Evolutionary conservation across 1,140 invertebrate genomes (phyloP), one percentile per base, ranked within the genome.

Genomic region (Pseudomyrmex concolor): DNA sequence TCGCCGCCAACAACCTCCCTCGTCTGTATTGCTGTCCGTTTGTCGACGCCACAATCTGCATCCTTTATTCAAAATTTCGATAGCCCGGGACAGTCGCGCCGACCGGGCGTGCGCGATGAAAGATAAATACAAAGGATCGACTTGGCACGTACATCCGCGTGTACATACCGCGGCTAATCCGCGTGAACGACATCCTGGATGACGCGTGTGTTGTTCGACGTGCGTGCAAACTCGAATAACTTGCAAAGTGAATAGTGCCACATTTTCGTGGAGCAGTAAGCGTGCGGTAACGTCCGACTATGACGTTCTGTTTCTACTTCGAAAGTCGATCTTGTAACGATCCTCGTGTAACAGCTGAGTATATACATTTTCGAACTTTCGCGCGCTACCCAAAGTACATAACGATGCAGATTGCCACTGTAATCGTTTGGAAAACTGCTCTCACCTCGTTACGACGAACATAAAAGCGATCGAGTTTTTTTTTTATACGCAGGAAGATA

Each of bases 291-390:
- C 34, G 19, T 73, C 54, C 45, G 17, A 19, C 17, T 17, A 73
- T 62, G 19, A 74, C 19, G 63, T 60, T 84, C 82, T 68, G 63
- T 83, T 87, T 70, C 45, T 25, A 84, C 68, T 86, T 87, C 25
- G 34, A 87, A 87, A 87, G 85, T 87, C 85, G 73, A 87, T 84
- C 66, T 74, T 62, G 43, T 22, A 66, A 78, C 68, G 60, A 72
- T 72, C 82, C 84, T 59, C 66, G 64, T 84, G 72, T 81, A 84
- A 17, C 63, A 4, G 34, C 34, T 50, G 51, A 76, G 66, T 66
- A 82, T 63, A 71, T 82, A 80, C 71, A 72, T 85, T 88, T 80
- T 85, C 77, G 25, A 88, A 88, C 60, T 88, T 88, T 68, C 45
- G 72, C 83, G 83, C 55, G 64, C 34, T 34, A 34, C 34, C 34